A percentile compares a stretch with the other conserved stretches of the same genome.
These are phyloP conservation scores for Equus quagga DNA, from an alignment of 2,113 vertebrate genomes.

Conservation along the genomic window DNA sequence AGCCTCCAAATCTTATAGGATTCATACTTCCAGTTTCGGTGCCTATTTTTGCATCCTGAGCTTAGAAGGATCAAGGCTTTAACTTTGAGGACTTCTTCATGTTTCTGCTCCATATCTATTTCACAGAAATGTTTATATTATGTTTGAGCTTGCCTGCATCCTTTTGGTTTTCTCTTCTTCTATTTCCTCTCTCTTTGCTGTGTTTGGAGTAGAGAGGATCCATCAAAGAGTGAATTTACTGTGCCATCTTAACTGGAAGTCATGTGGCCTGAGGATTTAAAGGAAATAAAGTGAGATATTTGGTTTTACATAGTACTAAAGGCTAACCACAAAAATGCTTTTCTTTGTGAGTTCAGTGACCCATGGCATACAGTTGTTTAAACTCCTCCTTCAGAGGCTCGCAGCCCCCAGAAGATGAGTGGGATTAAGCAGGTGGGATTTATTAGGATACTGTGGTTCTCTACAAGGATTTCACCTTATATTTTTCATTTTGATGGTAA, in stretches of 20 bases:
- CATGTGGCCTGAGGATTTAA: conserved; percentile 59
- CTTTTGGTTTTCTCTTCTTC: conserved; percentile 34
- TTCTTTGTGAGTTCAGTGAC: conserved; percentile 65
- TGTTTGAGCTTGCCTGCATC: background rate
- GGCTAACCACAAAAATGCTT: conserved; percentile 70
- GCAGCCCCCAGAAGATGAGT: conserved; percentile 26
- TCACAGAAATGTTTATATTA: background rate
- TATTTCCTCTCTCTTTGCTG: conserved; percentile 41
- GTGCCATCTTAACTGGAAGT: conserved; percentile 59
- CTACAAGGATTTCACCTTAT: conserved; percentile 46
- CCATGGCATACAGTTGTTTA: conserved; percentile 50
- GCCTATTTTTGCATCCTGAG: background rate
- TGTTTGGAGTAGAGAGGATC: conserved; percentile 52
- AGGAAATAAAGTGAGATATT: conserved; percentile 68
- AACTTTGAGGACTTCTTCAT: background rate
- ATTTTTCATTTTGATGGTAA: conserved; percentile 55
- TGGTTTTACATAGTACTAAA: conserved; percentile 72
- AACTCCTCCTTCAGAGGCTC: conserved; percentile 36
- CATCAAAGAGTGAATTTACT: conserved; percentile 51
- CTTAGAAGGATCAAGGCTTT: background rate
- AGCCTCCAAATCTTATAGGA: background rate
- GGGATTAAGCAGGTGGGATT: conserved; percentile 67
- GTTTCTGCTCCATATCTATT: background rate
- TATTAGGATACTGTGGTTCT: conserved; percentile 38
- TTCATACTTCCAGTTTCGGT: background rate